Evolutionary conservation across 2,113 vertebrate species (phyloP), one percentile per base, ranked within the genome.

Genomic region (Gallinago jamesoni): DNA sequence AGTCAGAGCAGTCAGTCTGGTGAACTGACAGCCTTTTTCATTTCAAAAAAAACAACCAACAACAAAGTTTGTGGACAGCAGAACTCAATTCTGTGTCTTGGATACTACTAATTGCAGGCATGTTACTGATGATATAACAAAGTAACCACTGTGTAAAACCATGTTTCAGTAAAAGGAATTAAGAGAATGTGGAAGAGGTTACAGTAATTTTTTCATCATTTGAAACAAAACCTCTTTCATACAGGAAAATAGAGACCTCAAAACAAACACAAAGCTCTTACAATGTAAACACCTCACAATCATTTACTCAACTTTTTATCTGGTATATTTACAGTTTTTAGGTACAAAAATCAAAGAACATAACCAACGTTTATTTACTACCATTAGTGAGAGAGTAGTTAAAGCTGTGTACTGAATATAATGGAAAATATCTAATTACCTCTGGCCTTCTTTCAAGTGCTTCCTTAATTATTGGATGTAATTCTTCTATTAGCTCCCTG

Each of bases 391-490:
- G n/a, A 81, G 84, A 67, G 69, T 3, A 90, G 47, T 37, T 87
- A 78, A 52, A 89, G 86, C 5, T 31, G 30, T 41, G 55, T 69
- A 41, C 13, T 45, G 16, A 89, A 56, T 39, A 66, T 27, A 89
- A 41, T 15, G 37, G 35, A 87, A 85, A 84, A 88, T 33, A 86
- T 83, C 41, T 88, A 30, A 91, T 99, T 98, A 99, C 99, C 98
- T 99, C 99, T 98, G 99, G 99, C 98, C 99, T 99, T 98, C 99
- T 99, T 98, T 99, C 99, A 68, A 99, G 98, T 97, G 99, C 99
- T 98, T 99, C 99, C 98, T 99, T 99, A 97, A 99, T 99, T 98
- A 99, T 99, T 96, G 99, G 99, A 97, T 99, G 99, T 80, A 99
- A 98, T 97, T 99, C 99, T 94, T 99, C 99, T 97, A 99, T 98